Evolutionary conservation across 2,113 vertebrate species (phyloP).

Genomic region (Scomber scombrus): DNA sequence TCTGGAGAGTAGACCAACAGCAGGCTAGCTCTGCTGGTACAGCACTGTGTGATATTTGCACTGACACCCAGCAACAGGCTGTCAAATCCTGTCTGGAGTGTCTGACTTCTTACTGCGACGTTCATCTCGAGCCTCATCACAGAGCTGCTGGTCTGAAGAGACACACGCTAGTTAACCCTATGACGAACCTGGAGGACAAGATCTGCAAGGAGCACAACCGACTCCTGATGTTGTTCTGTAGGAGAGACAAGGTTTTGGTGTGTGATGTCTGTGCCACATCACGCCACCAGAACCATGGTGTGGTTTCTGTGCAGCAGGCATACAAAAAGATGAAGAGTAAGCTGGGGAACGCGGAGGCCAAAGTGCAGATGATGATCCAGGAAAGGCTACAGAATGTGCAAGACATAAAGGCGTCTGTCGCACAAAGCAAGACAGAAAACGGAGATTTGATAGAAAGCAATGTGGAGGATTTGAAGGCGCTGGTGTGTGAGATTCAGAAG

Average conservation of each 20-base stretch:
- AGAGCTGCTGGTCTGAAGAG: slow-evolving; percentile 61
- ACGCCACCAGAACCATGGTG: slow-evolving; percentile 9
- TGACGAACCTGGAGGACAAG: slow-evolving; percentile 38
- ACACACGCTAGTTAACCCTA: slow-evolving; percentile 63
- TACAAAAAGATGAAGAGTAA: slow-evolving; percentile 8
- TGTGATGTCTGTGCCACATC: slow-evolving; percentile 53
- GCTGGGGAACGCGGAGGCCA: slow-evolving; percentile 23
- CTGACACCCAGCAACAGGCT: slow-evolving; percentile 29
- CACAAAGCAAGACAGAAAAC: slow-evolving; percentile 16
- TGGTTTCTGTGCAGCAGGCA: background rate
- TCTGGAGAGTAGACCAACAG: background rate
- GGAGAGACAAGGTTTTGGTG: slow-evolving; percentile 29
- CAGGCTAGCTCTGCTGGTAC: background rate
- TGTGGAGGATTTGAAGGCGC: slow-evolving; percentile 13
- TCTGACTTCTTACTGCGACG: slow-evolving; percentile 66
- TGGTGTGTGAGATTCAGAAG: slow-evolving; percentile 56
- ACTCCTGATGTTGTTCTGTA: slow-evolving; percentile 46
- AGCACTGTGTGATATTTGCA: slow-evolving; percentile 69
- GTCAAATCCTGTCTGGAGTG: slow-evolving; percentile 75
- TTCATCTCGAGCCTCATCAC: slow-evolving; percentile 73
- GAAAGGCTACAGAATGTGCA: slow-evolving; percentile 39
- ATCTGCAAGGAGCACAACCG: slow-evolving; percentile 64
- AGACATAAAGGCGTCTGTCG: background rate
- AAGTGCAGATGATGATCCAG: slow-evolving; percentile 55
- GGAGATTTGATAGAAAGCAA: background rate